A percentile compares a stretch with the other conserved stretches of the same genome.
Evolutionary conservation across 2,888 invertebrate genomes (phyloP).

Genomic region (Ernsta delagoae): DNA sequence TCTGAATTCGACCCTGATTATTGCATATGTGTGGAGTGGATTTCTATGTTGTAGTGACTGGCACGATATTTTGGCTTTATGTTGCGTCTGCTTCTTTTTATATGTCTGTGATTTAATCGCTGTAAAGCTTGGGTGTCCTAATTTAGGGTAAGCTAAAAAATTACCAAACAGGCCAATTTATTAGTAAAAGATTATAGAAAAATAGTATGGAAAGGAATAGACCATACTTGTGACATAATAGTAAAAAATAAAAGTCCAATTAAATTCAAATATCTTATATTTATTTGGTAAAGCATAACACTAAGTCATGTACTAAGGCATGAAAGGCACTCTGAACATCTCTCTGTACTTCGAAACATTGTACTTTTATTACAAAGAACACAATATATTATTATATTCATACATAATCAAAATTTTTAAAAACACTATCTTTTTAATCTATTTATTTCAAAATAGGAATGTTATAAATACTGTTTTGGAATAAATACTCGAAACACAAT

Average conservation of each 20-base stretch:
- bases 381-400: constrained; percentile 17
- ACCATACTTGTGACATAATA: too few species aligned
- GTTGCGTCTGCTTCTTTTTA: too few species aligned
- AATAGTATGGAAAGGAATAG: too few species aligned
- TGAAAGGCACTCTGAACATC: constrained; percentile 63
- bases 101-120: too few species aligned
- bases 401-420: constrained; percentile 29
- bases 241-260: constrained; percentile 48
- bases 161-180: too few species aligned
- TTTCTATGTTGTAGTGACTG: too few species aligned
- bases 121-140: too few species aligned
- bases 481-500: constrained; percentile 40
- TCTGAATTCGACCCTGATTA: too few species aligned
- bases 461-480: constrained; percentile 57
- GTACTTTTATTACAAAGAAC: constrained; percentile 53
- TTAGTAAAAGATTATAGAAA: too few species aligned
- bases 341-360: constrained; percentile 51
- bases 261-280: constrained; percentile 43
- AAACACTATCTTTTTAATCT: neutral
- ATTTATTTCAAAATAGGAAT: constrained; percentile 55
- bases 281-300: constrained; percentile 62
- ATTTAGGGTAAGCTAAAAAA: too few species aligned
- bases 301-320: constrained; percentile 55
- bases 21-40: too few species aligned
- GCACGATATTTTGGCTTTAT: too few species aligned